Evolutionary conservation across 2,888 invertebrate species (phyloP).

Genomic region (Cryptosula pallasiana): DNA sequence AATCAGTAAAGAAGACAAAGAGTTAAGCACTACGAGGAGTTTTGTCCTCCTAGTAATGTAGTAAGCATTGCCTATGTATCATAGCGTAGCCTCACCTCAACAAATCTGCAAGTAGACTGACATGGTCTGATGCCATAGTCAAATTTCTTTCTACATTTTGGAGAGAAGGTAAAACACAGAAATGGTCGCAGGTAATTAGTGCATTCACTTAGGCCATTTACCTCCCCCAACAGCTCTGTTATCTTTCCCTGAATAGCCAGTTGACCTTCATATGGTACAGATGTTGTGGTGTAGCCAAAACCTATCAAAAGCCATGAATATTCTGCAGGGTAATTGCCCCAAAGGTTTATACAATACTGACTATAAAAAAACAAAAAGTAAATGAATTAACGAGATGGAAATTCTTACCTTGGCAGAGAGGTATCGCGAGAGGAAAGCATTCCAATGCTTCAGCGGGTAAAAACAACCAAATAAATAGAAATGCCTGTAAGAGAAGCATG

Average conservation of each 20-base stretch:
- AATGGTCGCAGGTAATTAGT: background rate
- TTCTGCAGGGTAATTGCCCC: no score
- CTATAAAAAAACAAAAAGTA: no score
- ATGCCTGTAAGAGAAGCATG: background rate
- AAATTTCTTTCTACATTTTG: constrained; percentile 17
- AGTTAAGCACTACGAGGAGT: no score
- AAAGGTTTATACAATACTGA: no score
- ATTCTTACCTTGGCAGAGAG: constrained; percentile 3
- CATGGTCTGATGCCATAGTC: constrained; percentile 14
- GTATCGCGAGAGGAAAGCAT: constrained; percentile 1
- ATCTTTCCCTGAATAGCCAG: background rate
- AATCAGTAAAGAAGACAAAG: no score
- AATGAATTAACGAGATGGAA: no score
- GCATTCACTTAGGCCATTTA: background rate
- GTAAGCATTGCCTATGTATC: no score
- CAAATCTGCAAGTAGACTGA: background rate
- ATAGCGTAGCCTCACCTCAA: background rate
- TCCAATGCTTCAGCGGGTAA: background rate
- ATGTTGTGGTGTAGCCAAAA: background rate
- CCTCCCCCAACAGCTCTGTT: background rate
- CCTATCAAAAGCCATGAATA: background rate
- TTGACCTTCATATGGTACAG: constrained; percentile 8
- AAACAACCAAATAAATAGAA: background rate
- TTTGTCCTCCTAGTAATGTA: no score
- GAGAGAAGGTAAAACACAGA: background rate